phyloP scores from a whole-genome alignment of 2,888 invertebrate genomes.

The Yponomeuta plumbellus region DNA sequence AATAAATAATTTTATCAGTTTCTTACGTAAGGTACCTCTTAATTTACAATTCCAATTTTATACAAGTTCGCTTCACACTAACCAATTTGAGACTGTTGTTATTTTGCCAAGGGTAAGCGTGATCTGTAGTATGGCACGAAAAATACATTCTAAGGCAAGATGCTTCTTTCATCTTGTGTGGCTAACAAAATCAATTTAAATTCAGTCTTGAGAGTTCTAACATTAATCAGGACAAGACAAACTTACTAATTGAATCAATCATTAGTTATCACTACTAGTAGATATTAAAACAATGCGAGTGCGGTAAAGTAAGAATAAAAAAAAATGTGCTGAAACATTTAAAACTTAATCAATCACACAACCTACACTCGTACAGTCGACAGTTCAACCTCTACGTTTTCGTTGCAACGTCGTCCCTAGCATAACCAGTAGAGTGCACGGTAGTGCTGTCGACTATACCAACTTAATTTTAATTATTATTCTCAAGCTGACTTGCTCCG shows the following conservation, averaged over 20 bases:
- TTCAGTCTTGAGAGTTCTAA: constrained; percentile 3
- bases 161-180: not conserved
- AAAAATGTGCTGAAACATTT: no score
- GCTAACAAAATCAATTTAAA: not conserved
- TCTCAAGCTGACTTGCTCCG: not conserved
- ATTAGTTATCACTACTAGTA: not conserved
- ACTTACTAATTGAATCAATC: not conserved
- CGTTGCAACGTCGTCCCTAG: no score
- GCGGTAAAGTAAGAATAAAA: no score
- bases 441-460: not conserved
- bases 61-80: not conserved
- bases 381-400: no score
- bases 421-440: no score
- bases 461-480: not conserved
- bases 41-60: not conserved
- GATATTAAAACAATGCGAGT: not conserved
- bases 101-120: no score
- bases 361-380: no score
- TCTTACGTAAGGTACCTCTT: not conserved
- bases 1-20: not conserved
- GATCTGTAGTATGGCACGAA: not conserved
- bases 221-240: not conserved
- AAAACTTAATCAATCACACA: no score
- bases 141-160: constrained; percentile 1
- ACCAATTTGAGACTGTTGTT: not conserved